Conservation (phyloP, 2,888 invertebrate species). For the Zaprionus obscuricornis region DNA sequence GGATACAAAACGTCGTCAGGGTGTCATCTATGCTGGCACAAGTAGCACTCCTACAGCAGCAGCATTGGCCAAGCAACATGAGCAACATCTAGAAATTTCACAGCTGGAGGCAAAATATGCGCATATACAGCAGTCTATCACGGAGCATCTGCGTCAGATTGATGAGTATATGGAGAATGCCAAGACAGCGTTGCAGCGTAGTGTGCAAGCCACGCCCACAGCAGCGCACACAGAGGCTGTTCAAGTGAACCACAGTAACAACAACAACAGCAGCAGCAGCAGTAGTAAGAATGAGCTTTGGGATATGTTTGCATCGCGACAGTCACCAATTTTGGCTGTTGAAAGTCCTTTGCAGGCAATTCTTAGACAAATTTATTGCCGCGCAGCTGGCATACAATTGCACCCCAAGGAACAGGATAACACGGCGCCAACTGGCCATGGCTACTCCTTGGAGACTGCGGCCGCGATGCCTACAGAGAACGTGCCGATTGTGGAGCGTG, state of each 20-base stretch:
- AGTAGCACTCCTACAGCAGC: slow-evolving; percentile 4
- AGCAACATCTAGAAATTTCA: slow-evolving; percentile 71
- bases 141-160: slow-evolving; percentile 81
- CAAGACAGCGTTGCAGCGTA: slow-evolving; percentile 78
- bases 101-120: slow-evolving; percentile 80
- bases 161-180: slow-evolving; percentile 82
- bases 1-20: slow-evolving; percentile 49
- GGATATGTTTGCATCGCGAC: slow-evolving; percentile 54
- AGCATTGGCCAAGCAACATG: slow-evolving; percentile 45
- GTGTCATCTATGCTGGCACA: slow-evolving; percentile 51
- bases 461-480: slow-evolving; percentile 68
- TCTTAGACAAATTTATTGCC: slow-evolving; percentile 69
- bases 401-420: slow-evolving; percentile 28
- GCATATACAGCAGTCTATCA: slow-evolving; percentile 81
- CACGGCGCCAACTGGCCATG: background rate
- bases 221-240: slow-evolving; percentile 6
- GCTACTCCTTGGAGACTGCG: slow-evolving; percentile 1
- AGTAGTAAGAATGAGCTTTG: slow-evolving; percentile 36
- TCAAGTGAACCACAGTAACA: slow-evolving; percentile 10
- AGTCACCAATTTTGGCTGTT: slow-evolving; percentile 60
- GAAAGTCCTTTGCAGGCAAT: slow-evolving; percentile 79
- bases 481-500: slow-evolving; percentile 81
- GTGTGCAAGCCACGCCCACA: slow-evolving; percentile 45
- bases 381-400: slow-evolving; percentile 52
- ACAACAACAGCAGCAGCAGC: background rate